A percentile compares a stretch with the other conserved stretches of the same genome.
Evolutionary conservation across 2,113 vertebrate species (phyloP).

Genomic region (Kryptolebias marmoratus): DNA sequence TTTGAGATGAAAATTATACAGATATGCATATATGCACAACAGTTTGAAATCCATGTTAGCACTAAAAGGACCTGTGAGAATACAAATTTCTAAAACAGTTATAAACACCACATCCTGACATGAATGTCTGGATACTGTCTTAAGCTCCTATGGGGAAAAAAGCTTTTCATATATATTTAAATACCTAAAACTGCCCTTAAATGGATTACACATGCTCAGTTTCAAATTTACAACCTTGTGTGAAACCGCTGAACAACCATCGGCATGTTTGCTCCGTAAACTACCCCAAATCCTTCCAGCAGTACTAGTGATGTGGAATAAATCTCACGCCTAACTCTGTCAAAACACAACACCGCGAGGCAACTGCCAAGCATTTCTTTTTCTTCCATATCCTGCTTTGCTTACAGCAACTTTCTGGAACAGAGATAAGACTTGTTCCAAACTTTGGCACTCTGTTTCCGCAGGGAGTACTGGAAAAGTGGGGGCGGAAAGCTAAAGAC

Average conservation of each 20-base stretch:
- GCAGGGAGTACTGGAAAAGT: conserved; percentile 17
- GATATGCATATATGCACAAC: neutral
- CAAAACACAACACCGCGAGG: conserved; percentile 24
- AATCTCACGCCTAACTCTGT: conserved; percentile 37
- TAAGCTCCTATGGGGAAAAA: neutral
- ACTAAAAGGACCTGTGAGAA: neutral
- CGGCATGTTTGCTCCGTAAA: conserved; percentile 38
- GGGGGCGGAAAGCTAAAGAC: neutral
- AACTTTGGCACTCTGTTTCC: conserved; percentile 48
- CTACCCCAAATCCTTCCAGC: conserved; percentile 12
- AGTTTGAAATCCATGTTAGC: neutral
- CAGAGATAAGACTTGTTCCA: neutral
- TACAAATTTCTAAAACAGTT: neutral
- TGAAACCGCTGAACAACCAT: neutral
- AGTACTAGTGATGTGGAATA: conserved; percentile 26
- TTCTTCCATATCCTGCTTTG: neutral
- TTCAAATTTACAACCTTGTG: neutral
- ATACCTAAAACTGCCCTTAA: neutral
- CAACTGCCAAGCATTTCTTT: conserved; percentile 6
- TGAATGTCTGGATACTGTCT: neutral
- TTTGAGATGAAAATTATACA: neutral
- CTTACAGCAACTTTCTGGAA: conserved; percentile 23
- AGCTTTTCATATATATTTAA: neutral
- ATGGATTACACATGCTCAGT: neutral
- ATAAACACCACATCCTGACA: neutral